phyloP scores from a whole-genome alignment of 1,140 invertebrate species.

The Himalopsyche phryganea region DNA sequence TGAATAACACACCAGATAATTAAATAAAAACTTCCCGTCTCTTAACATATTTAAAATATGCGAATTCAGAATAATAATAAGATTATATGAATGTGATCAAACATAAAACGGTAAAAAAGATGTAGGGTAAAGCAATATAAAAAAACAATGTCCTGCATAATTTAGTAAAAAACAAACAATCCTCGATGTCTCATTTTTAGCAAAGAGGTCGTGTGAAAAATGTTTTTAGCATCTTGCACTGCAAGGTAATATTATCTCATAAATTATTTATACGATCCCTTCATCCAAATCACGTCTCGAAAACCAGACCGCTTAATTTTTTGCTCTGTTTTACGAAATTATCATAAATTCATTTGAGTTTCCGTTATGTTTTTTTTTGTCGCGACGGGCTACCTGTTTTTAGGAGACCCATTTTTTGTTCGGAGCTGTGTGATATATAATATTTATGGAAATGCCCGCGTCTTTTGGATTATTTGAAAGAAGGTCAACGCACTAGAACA shows the following conservation, averaged over 20 bases:
- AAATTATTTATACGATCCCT: constrained; percentile 27
- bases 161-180: too few species aligned
- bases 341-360: constrained; percentile 17
- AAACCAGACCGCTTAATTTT: constrained; percentile 23
- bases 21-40: too few species aligned
- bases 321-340: constrained; percentile 24
- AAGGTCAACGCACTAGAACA: constrained; percentile 18
- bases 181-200: constrained; percentile 10
- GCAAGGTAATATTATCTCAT: constrained; percentile 15
- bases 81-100: too few species aligned
- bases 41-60: too few species aligned
- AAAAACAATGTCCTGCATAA: too few species aligned
- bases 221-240: constrained; percentile 6
- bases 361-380: constrained; percentile 30
- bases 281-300: constrained; percentile 16
- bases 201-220: constrained; percentile 28
- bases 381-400: constrained; percentile 27
- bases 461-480: background rate
- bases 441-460: constrained; percentile 23
- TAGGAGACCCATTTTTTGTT: constrained; percentile 22
- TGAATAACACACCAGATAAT: too few species aligned
- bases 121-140: too few species aligned
- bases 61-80: too few species aligned
- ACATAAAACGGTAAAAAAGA: too few species aligned
- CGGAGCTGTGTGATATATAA: constrained; percentile 16